phyloP scores from a whole-genome alignment of 1,140 invertebrate genomes.

The Dryas iulia region DNA sequence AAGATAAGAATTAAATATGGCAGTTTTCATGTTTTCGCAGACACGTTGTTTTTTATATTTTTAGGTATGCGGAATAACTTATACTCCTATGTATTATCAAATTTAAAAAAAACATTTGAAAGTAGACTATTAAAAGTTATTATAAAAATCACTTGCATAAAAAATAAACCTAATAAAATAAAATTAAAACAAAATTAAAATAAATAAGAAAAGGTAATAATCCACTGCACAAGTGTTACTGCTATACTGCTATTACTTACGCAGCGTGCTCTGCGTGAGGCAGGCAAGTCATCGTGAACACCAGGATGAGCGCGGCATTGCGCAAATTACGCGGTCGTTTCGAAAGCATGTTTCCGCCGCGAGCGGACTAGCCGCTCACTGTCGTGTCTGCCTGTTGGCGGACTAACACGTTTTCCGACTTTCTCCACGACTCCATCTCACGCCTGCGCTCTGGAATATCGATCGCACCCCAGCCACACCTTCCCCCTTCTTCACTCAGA shows the following conservation, averaged over 20 bases:
- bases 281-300: slow-evolving; percentile 55
- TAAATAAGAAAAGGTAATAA: background rate
- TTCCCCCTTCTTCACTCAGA: slow-evolving; percentile 49
- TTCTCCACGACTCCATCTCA: slow-evolving; percentile 25
- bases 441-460: slow-evolving; percentile 59
- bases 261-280: slow-evolving; percentile 63
- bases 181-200: background rate
- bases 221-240: background rate
- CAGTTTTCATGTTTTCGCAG: too few species aligned
- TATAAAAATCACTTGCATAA: too few species aligned
- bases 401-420: slow-evolving; percentile 44
- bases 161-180: background rate
- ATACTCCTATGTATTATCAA: too few species aligned
- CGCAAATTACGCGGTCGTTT: slow-evolving; percentile 46
- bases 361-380: slow-evolving; percentile 44
- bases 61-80: too few species aligned
- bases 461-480: slow-evolving; percentile 54
- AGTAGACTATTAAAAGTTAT: too few species aligned
- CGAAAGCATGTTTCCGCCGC: slow-evolving; percentile 53
- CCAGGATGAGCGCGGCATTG: slow-evolving; percentile 45
- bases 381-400: slow-evolving; percentile 46
- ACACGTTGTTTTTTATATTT: too few species aligned
- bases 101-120: too few species aligned
- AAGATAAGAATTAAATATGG: too few species aligned
- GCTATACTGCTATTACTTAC: slow-evolving; percentile 46